Evolutionary conservation across 1,140 invertebrate genomes (phyloP).

Genomic region (Parapsyche elsis): DNA sequence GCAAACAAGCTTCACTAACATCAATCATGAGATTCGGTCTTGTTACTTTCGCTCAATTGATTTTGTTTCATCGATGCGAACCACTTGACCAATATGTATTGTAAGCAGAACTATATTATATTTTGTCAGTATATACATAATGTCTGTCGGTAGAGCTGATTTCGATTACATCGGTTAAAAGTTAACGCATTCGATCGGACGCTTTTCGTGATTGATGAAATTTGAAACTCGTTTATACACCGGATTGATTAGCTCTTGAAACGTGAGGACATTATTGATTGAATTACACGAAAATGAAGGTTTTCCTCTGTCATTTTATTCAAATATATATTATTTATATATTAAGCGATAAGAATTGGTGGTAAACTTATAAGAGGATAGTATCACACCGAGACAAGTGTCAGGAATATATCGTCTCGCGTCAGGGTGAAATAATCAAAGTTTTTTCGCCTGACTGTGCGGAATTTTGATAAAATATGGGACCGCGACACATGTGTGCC

Average conservation of each 20-base stretch:
- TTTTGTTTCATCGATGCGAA: neutral
- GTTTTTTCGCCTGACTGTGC: slow-evolving; percentile 53
- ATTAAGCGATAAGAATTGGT: neutral
- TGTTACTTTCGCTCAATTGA: slow-evolving; percentile 8
- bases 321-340: neutral
- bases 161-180: neutral
- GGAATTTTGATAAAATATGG: slow-evolving; percentile 54
- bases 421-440: slow-evolving; percentile 51
- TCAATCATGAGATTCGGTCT: neutral
- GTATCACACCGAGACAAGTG: slow-evolving; percentile 41
- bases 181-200: neutral
- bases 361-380: slow-evolving; percentile 38
- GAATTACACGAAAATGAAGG: neutral
- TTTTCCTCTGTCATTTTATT: neutral
- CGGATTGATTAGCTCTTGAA: neutral
- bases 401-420: slow-evolving; percentile 40
- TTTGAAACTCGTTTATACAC: neutral
- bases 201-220: slow-evolving; percentile 20
- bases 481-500: slow-evolving; percentile 47
- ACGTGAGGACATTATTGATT: neutral
- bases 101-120: neutral
- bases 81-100: neutral
- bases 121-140: neutral
- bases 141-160: neutral
- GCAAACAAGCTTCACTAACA: neutral